Conservation (phyloP, 1,140 invertebrate genomes). For the Cephus cinctus region DNA sequence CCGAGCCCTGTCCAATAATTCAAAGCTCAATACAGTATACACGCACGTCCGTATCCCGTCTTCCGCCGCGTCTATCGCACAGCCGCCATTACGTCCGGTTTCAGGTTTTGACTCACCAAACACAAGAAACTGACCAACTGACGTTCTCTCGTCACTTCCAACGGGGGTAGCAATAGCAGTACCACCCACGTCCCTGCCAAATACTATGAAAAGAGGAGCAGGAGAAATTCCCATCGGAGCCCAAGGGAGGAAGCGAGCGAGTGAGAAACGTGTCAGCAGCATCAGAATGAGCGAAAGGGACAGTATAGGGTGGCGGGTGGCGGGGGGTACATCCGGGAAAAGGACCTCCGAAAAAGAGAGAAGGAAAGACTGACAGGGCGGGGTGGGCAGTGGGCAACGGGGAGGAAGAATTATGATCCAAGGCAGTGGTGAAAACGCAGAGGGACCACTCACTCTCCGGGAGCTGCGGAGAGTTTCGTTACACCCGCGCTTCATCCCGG, state of each 20-base stretch:
- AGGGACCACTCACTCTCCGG: constrained; percentile 28
- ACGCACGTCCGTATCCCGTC: too few species aligned
- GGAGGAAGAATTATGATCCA: constrained; percentile 41
- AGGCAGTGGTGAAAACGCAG: constrained; percentile 33
- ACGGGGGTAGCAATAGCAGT: constrained; percentile 6
- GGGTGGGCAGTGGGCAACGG: constrained; percentile 28
- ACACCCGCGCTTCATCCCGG: too few species aligned
- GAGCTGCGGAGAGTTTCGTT: constrained; percentile 5
- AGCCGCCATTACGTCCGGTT: too few species aligned
- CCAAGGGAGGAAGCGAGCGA: background rate
- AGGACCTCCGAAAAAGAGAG: constrained; percentile 19
- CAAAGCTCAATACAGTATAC: too few species aligned
- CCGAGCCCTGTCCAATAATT: too few species aligned
- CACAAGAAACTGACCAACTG: constrained; percentile 14
- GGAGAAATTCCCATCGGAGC: too few species aligned
- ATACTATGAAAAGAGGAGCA: background rate
- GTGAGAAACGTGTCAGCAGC: constrained; percentile 5
- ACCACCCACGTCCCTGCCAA: constrained; percentile 10
- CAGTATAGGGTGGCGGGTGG: constrained; percentile 33
- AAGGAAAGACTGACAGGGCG: constrained; percentile 24
- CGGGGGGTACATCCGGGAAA: constrained; percentile 18
- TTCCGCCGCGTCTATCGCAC: too few species aligned
- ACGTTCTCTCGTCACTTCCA: constrained; percentile 18
- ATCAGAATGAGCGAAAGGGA: constrained; percentile 24
- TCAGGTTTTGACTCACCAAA: too few species aligned